Conservation (phyloP, 2,888 invertebrate species). For the Agonopterix subpropinquella region DNA sequence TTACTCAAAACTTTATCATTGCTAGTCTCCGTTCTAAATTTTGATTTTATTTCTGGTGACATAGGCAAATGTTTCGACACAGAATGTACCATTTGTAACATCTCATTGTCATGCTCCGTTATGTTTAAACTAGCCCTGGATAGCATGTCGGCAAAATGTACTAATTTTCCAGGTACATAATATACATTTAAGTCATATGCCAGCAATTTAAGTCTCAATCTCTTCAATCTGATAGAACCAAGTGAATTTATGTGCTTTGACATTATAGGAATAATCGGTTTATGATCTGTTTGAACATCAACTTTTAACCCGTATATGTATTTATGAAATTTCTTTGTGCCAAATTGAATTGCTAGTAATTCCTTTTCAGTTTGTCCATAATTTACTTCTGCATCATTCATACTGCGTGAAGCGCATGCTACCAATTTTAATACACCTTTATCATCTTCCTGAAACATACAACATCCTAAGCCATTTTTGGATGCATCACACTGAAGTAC, state of each 20-base stretch:
- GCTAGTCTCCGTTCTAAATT: slow-evolving; percentile 6
- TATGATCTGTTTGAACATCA: slow-evolving; percentile 5
- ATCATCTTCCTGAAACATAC: slow-evolving; percentile 5
- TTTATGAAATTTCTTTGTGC: slow-evolving; percentile 5
- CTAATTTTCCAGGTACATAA: not conserved
- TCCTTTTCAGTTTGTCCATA: slow-evolving; percentile 9
- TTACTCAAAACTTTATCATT: slow-evolving; percentile 2
- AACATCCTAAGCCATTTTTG: slow-evolving; percentile 4
- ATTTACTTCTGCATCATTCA: slow-evolving; percentile 7
- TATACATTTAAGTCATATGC: not conserved
- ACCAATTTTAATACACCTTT: slow-evolving; percentile 4
- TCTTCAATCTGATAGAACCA: not conserved
- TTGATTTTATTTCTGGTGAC: slow-evolving; percentile 8
- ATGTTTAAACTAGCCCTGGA: slow-evolving; percentile 7
- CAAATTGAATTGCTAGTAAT: slow-evolving; percentile 6
- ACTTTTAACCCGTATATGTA: slow-evolving; percentile 5
- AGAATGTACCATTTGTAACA: slow-evolving; percentile 10
- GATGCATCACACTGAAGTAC: slow-evolving; percentile 11
- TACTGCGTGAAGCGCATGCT: slow-evolving; percentile 4
- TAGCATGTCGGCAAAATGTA: not conserved
- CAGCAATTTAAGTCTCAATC: slow-evolving; percentile 2
- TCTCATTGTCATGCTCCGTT: slow-evolving; percentile 7
- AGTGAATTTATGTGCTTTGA: slow-evolving; percentile 2
- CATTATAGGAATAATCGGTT: not conserved
- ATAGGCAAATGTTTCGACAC: slow-evolving; percentile 9